Conservation (phyloP, 2,113 vertebrate species). For the Chaetura pelagica region DNA sequence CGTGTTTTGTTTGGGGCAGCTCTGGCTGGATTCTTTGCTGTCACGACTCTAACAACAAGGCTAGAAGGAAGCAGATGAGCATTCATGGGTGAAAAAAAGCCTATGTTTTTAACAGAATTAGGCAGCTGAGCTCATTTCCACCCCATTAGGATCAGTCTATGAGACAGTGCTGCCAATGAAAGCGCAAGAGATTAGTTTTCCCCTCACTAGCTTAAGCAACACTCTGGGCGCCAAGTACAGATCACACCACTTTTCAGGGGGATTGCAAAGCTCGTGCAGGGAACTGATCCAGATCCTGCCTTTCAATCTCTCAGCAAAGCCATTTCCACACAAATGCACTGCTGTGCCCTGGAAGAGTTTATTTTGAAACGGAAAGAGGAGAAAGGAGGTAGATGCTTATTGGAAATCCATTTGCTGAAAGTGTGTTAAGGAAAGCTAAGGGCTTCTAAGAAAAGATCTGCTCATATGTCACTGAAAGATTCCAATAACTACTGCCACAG, state of each 20-base stretch:
- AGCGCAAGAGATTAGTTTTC: slow-evolving; percentile 65
- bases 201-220: slow-evolving; percentile 63
- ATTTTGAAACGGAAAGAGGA: slow-evolving; percentile 8
- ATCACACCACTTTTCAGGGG: slow-evolving; percentile 44
- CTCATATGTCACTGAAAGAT: slow-evolving; percentile 4
- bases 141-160: slow-evolving; percentile 70
- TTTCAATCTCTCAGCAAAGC: slow-evolving; percentile 45
- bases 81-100: slow-evolving; percentile 64
- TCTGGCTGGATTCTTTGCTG: slow-evolving; percentile 30
- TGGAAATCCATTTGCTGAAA: slow-evolving; percentile 49
- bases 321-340: slow-evolving; percentile 22
- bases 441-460: slow-evolving; percentile 1
- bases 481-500: not conserved
- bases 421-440: slow-evolving; percentile 1
- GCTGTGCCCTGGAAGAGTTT: slow-evolving; percentile 35
- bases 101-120: slow-evolving; percentile 75
- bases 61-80: slow-evolving; percentile 58
- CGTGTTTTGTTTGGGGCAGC: not conserved
- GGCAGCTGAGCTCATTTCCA: slow-evolving; percentile 78
- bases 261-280: slow-evolving; percentile 47
- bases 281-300: slow-evolving; percentile 50
- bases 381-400: slow-evolving; percentile 5
- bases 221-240: slow-evolving; percentile 64
- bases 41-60: slow-evolving; percentile 39
- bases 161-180: slow-evolving; percentile 68